Evolutionary conservation across 1,140 invertebrate genomes (phyloP), one percentile per base, ranked within the genome.

Genomic region (Aphidius gifuensis): DNA sequence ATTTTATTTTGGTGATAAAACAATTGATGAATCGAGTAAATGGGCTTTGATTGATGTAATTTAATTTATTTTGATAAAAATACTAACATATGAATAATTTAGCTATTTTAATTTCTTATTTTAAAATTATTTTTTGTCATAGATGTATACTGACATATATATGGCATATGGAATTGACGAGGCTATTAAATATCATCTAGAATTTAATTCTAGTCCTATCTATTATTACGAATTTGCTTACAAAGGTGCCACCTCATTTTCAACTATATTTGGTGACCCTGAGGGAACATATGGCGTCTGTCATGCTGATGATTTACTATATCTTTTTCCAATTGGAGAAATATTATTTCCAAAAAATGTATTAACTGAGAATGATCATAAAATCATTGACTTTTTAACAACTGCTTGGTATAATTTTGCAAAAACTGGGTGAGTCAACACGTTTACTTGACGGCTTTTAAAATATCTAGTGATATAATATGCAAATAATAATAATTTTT

Each of bases 281-380:
- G 68, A 74, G 9, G 79, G 78, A 16, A 80, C 87, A 69, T 88
- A 87, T 65, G 88, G 88, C 38, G 86, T 89, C 0, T 86, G 85
- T 48, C 88, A 90, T 71, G 87, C 87, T 3, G 89, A 91, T 65
- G 89, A 90, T 56, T 73, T 90, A 32, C 87, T 88, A 68, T 89
- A 89, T 70, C 69, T 90, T 2, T 91, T 91, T 66, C 88, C 88
- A 0, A 84, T 90, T 42, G 80, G 77, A 0, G 79, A 82, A 58
- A 76, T 82, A 53, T 67, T 86, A 1, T 87, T 86, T 62, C 76
- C 80, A 0, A 77, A 83, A 48, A 72, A 70, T 1, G 64, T 67
- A n/a, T 70, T 83, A 9, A 83, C 69, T 6, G 66, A 76, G 6
- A 67, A 78, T 38, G 85, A 86, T 65, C 66, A 80, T 4, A 66